These are phyloP conservation scores for Xiphophorus birchmanni DNA, from an alignment of 2,797 vertebrate species.

Conservation along the genomic window DNA sequence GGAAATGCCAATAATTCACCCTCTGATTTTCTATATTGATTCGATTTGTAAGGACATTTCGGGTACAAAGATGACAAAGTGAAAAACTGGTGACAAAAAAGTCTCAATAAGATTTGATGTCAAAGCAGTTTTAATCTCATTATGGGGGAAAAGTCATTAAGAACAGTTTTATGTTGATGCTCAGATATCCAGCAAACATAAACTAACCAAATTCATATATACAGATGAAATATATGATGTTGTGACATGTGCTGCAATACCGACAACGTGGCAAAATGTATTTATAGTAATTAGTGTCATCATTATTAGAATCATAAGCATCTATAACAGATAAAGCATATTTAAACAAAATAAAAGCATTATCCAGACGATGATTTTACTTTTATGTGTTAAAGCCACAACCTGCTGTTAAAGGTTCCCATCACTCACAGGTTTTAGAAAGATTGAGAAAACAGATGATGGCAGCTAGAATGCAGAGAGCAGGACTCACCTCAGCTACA, in stretches of 20 bases:
- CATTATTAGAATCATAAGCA: background rate
- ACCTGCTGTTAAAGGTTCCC: too few species aligned
- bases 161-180: background rate
- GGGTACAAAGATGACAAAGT: background rate
- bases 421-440: constrained; percentile 5
- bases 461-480: constrained; percentile 33
- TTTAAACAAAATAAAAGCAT: background rate
- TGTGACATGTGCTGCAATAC: background rate
- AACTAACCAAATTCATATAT: background rate
- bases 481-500: constrained; percentile 87
- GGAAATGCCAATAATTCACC: background rate
- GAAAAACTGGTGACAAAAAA: background rate
- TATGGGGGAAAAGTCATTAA: background rate
- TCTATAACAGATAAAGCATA: background rate
- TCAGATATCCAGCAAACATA: background rate
- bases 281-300: background rate
- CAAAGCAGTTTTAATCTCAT: background rate
- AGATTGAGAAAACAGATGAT: constrained; percentile 24
- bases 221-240: background rate
- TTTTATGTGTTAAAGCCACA: background rate
- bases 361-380: background rate
- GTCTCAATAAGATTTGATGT: background rate
- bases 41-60: background rate
- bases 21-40: background rate
- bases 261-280: background rate